Percentiles rank a stretch among this genome's conserved stretches.
These are phyloP conservation scores for Okamejei kenojei DNA, from an alignment of 2,797 vertebrate species.

Conservation along the genomic window DNA sequence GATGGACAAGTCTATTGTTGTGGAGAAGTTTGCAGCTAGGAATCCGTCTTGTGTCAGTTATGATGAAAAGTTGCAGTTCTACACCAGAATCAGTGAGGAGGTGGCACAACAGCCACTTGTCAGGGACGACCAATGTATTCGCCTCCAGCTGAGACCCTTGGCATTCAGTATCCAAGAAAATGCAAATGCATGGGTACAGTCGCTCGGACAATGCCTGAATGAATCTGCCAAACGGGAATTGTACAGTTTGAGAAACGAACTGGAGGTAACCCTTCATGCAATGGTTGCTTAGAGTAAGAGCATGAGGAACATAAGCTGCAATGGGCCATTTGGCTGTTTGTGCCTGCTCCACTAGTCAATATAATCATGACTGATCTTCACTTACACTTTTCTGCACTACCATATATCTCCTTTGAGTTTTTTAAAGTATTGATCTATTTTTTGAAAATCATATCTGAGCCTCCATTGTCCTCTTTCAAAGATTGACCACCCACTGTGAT, in stretches of 20 bases:
- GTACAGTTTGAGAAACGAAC: conserved; percentile 63
- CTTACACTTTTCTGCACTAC: too few species aligned
- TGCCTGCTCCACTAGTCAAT: too few species aligned
- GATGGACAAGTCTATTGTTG: conserved; percentile 65
- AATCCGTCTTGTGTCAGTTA: conserved; percentile 70
- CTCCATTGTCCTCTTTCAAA: too few species aligned
- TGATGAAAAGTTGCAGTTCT: conserved; percentile 79
- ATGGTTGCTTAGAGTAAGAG: background rate
- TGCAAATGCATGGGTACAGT: conserved; percentile 70
- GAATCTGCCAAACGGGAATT: conserved; percentile 71
- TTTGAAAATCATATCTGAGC: too few species aligned
- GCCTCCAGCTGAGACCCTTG: conserved; percentile 71
- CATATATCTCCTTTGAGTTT: too few species aligned
- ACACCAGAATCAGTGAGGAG: conserved; percentile 60
- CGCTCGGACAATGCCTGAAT: conserved; percentile 73
- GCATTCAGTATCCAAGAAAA: conserved; percentile 62
- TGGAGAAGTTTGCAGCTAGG: conserved; percentile 75
- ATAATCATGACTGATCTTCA: too few species aligned
- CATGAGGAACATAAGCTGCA: too few species aligned
- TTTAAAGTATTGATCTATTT: too few species aligned
- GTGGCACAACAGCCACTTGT: conserved; percentile 59
- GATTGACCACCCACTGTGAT: too few species aligned
- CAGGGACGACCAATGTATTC: conserved; percentile 68
- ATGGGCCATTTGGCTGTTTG: too few species aligned
- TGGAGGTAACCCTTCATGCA: conserved; percentile 59